Conservation (phyloP, 2,113 vertebrate species). For the Anser cygnoides region DNA sequence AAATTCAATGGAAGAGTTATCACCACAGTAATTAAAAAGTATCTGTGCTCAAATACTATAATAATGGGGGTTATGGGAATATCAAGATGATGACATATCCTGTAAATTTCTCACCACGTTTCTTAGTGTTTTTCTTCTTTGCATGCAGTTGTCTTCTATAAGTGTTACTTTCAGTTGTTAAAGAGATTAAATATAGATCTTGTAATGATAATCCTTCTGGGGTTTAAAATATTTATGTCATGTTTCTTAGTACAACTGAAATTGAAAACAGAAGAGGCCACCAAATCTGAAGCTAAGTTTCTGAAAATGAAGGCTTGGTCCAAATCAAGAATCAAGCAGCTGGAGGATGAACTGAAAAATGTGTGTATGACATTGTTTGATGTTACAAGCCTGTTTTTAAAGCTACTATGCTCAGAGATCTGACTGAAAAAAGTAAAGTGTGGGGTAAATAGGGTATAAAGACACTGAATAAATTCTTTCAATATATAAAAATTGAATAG, state of each 20-base stretch:
- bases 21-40: not conserved
- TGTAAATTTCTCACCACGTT: not conserved
- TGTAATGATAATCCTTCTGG: not conserved
- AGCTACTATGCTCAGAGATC: not conserved
- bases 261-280: conserved; percentile 85
- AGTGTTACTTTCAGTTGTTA: not conserved
- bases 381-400: not conserved
- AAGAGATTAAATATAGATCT: not conserved
- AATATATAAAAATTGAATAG: not conserved
- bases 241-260: conserved; percentile 80
- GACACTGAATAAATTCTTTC: no score
- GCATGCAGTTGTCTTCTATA: not conserved
- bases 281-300: conserved; percentile 89
- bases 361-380: conserved; percentile 59
- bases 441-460: not conserved
- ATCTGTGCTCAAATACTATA: not conserved
- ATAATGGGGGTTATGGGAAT: not conserved
- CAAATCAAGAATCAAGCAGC: conserved; percentile 85
- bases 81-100: not conserved
- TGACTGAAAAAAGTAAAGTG: not conserved
- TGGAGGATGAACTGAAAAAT: conserved; percentile 88
- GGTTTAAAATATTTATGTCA: not conserved
- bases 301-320: conserved; percentile 93
- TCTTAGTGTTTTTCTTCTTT: not conserved
- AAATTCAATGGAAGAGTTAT: not conserved